These are phyloP conservation scores for Rhizoglyphus robini DNA, from an alignment of 1,140 invertebrate species.

Conservation along the genomic window DNA sequence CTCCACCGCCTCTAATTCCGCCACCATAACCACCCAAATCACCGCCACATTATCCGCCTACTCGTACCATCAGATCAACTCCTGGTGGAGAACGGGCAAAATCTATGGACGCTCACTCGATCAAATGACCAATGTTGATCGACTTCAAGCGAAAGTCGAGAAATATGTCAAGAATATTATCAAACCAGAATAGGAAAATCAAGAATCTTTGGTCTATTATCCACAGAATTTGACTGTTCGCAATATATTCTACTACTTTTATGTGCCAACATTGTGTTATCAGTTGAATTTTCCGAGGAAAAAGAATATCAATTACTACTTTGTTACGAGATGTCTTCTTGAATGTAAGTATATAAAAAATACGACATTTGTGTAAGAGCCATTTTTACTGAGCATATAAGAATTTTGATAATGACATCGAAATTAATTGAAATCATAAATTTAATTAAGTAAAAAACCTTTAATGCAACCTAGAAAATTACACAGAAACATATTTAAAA, in stretches of 20 bases:
- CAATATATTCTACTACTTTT: neutral
- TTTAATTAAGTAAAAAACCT: too few relatives aligned
- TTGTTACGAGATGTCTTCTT: neutral
- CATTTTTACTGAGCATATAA: neutral
- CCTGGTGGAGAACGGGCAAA: neutral
- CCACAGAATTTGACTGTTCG: neutral
- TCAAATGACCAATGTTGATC: neutral
- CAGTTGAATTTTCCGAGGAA: conserved; percentile 2
- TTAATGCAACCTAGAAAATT: too few relatives aligned
- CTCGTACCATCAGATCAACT: neutral
- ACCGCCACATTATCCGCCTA: neutral
- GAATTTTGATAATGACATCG: too few relatives aligned
- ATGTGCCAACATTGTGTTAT: neutral
- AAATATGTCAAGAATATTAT: neutral
- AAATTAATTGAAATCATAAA: too few relatives aligned
- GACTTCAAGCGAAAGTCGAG: neutral
- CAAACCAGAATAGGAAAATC: neutral
- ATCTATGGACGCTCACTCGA: neutral
- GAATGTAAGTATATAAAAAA: conserved; percentile 2
- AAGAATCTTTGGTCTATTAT: neutral
- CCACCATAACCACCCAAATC: too few relatives aligned
- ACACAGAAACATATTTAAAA: too few relatives aligned
- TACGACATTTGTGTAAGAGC: too few relatives aligned
- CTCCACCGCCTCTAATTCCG: too few relatives aligned
- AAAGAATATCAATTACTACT: neutral